Base-by-base conservation (phyloP, 92 coral and sea anemone species). In the Scolanthus callimorphus region DNA sequence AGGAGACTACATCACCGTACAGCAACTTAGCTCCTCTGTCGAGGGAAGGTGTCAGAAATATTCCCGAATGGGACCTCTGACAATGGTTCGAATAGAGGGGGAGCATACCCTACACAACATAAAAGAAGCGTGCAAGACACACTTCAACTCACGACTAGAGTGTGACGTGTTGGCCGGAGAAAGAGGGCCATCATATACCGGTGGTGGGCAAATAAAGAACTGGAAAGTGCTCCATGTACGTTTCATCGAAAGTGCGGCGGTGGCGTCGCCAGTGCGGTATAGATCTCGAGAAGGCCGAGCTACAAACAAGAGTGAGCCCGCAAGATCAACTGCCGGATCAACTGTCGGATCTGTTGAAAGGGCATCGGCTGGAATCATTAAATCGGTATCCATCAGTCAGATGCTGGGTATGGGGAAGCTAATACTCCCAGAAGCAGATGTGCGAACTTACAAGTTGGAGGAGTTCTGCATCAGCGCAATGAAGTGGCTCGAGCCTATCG, bases 21-120 rank as follows among this genome's bases (percentile, higher is more conserved):
- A 82, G 62, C 71, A 71, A 38, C 73, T 82, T 39, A 73, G 83
- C 15, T 75, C 71, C 26, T 55, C 47, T 50, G 89, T 77, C 17
- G 90, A 77, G 61, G 79, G 89, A 30, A 66, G 59, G 19, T 82
- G 68, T 47, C 84, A 77, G 29, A 82, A 70, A 27, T 83, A 83
- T 31, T 38, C 73, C 27, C 31, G 84, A 29, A 83, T 83, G 34
- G 89, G 89, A 31, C 73, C 79, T 9, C 59, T 74, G 55, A 55
- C 70, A 24, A 49, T 61, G 51, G 73, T 74, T 3, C 74, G 78
- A 49, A 57, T 76, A 10, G 79, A 30, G 47, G 28, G 63, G 27
- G 79, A 82, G 28, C 68, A 46, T 29, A 68, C 83, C 17, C 31
- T 82, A 24, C 45, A 70, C 48, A 65, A 50, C 60, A 82, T 76